Conservation (phyloP, 2,113 vertebrate species). For the Cephalopholis sonnerati region DNA sequence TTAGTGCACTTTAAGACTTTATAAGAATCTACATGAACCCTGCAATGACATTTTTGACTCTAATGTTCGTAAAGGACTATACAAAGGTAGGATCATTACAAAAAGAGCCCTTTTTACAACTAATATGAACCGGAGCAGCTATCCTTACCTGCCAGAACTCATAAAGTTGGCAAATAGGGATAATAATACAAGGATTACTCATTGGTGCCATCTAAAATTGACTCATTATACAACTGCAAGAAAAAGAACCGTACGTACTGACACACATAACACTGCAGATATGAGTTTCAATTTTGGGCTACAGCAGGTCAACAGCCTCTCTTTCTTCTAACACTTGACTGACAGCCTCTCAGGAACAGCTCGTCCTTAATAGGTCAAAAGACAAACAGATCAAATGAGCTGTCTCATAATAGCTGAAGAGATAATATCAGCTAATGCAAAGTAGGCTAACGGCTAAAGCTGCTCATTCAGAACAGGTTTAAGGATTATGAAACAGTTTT, state of each 20-base stretch:
- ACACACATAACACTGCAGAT: not conserved
- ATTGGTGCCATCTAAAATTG: not conserved
- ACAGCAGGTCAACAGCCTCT: not conserved
- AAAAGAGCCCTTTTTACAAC: not conserved
- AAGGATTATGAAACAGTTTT: not conserved
- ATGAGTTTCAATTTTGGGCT: not conserved
- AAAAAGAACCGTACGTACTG: not conserved
- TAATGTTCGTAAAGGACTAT: not conserved
- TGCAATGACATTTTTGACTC: not conserved
- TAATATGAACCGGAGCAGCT: not conserved
- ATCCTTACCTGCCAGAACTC: not conserved
- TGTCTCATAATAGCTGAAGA: not conserved
- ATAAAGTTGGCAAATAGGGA: not conserved
- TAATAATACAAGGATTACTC: not conserved
- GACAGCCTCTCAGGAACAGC: not conserved
- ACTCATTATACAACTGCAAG: not conserved
- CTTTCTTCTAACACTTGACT: not conserved
- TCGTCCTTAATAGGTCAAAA: not conserved
- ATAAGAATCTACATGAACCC: no score
- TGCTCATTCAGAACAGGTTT: not conserved
- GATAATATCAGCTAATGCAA: conserved; percentile 46
- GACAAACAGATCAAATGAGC: conserved; percentile 33
- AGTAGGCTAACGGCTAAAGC: not conserved
- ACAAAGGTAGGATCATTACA: not conserved
- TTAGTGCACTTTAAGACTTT: no score